phyloP scores from a whole-genome alignment of 30 jellyfish, hydroid and myxozoan species.

The Nemopilema nomurai region DNA sequence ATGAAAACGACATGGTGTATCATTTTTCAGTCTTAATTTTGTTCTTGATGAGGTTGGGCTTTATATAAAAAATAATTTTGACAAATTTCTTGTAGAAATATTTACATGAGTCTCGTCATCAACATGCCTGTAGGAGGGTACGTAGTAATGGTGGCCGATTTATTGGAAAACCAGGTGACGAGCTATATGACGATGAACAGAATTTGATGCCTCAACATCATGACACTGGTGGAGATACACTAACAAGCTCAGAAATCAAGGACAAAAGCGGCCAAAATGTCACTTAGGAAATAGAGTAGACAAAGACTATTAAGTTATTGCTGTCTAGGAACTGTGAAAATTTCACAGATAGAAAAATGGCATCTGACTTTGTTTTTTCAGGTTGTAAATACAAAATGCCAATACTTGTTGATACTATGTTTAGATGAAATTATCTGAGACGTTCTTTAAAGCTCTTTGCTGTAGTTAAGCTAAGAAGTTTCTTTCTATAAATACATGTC shows the following conservation, averaged over 20 bases:
- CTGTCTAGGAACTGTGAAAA: background rate
- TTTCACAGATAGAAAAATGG: background rate
- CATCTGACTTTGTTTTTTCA: background rate
- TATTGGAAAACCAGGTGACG: constrained; percentile 79
- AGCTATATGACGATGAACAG: constrained; percentile 52
- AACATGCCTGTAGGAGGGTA: constrained; percentile 95
- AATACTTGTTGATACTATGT: background rate
- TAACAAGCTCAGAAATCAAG: background rate
- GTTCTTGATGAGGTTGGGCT: no score
- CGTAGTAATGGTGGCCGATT: constrained; percentile 98
- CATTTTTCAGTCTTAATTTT: no score
- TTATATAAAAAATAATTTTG: no score
- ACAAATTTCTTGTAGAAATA: constrained; percentile 64
- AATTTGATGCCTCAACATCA: constrained; percentile 26
- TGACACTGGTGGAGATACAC: background rate
- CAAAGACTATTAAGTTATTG: background rate
- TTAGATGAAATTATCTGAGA: background rate
- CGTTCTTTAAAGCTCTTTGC: no score
- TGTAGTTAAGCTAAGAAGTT: no score
- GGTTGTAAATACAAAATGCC: background rate
- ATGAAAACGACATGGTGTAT: no score
- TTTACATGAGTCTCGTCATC: constrained; percentile 97
- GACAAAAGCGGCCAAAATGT: background rate
- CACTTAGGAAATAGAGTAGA: background rate
- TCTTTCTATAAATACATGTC: no score